These are phyloP conservation scores for Hyposmocoma kahamanoa DNA, from an alignment of 1,140 invertebrate genomes.

Conservation along the genomic window DNA sequence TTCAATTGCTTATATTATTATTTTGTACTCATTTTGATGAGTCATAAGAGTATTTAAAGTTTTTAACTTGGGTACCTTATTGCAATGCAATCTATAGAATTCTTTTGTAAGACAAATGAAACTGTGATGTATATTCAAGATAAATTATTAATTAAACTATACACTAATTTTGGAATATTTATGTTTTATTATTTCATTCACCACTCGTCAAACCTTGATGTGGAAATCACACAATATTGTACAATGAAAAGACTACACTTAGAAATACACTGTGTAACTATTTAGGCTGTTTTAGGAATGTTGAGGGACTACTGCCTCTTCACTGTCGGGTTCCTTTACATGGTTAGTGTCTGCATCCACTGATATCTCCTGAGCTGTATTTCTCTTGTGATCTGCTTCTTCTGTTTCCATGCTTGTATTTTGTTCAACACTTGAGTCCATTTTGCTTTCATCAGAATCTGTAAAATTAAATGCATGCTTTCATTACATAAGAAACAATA, in stretches of 20 bases:
- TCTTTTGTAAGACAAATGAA: too few relatives aligned
- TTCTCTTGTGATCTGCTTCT: slow-evolving; percentile 7
- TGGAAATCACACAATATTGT: slow-evolving; percentile 1
- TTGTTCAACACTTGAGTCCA: slow-evolving; percentile 28
- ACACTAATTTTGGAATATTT: not conserved
- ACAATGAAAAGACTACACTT: not conserved
- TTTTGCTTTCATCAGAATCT: slow-evolving; percentile 34
- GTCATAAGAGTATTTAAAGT: too few relatives aligned
- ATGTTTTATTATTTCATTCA: not conserved
- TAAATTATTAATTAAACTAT: slow-evolving; percentile 1
- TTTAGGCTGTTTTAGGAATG: slow-evolving; percentile 10
- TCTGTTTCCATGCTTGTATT: slow-evolving; percentile 5
- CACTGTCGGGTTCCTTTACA: not conserved
- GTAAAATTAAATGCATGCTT: slow-evolving; percentile 15
- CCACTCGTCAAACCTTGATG: not conserved
- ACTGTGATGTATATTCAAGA: slow-evolving; percentile 17
- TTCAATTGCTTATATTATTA: too few relatives aligned
- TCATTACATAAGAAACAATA: too few relatives aligned
- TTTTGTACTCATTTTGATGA: too few relatives aligned
- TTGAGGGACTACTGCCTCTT: not conserved
- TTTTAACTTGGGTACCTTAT: too few relatives aligned
- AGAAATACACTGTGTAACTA: not conserved
- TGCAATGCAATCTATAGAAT: too few relatives aligned
- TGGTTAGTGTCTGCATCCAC: not conserved
- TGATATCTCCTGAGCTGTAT: slow-evolving; percentile 10